A percentile compares a stretch with the other conserved stretches of the same genome.
Conservation (phyloP, 1,140 invertebrate species). For the Wasmannia auropunctata region DNA sequence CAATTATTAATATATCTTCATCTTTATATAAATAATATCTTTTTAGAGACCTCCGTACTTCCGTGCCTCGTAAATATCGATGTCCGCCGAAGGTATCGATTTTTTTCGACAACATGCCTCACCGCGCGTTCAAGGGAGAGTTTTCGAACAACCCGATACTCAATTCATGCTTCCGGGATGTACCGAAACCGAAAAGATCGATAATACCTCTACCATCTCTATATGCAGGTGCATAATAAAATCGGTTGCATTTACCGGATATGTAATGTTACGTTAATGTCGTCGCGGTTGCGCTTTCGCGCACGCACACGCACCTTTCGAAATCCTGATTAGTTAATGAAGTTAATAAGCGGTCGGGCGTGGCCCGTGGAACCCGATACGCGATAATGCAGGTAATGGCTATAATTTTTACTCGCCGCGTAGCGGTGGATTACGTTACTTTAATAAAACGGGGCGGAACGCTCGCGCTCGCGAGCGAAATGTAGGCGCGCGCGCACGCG, state of each 20-base stretch:
- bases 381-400: constrained; percentile 60
- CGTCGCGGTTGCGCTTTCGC: constrained; percentile 34
- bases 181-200: not conserved
- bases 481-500: not conserved
- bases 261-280: constrained; percentile 34
- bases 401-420: constrained; percentile 52
- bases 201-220: not conserved
- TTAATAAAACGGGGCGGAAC: constrained; percentile 51
- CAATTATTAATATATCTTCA: not conserved
- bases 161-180: not conserved
- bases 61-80: not conserved
- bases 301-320: constrained; percentile 45
- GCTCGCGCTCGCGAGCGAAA: not conserved
- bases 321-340: constrained; percentile 61
- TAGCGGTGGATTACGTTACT: constrained; percentile 52
- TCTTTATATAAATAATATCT: not conserved
- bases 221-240: constrained; percentile 17
- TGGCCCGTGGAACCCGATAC: constrained; percentile 51
- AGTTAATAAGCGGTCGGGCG: constrained; percentile 58
- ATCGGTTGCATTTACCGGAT: constrained; percentile 28
- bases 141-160: not conserved
- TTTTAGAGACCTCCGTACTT: not conserved
- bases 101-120: not conserved
- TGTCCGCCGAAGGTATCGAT: not conserved
- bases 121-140: not conserved